phyloP scores from a whole-genome alignment of 2,888 invertebrate genomes.

The Phrixothrix hirtus region DNA sequence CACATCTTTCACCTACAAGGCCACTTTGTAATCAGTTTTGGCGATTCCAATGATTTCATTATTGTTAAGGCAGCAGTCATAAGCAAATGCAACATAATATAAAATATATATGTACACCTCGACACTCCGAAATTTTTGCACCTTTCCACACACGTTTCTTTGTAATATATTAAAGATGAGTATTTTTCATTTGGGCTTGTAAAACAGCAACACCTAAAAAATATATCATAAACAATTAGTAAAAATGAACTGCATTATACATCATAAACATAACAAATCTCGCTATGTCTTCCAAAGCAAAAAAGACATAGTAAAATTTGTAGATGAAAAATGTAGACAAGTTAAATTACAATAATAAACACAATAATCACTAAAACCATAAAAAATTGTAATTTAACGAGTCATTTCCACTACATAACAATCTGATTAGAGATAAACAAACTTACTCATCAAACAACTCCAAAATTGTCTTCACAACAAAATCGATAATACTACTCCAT shows the following conservation, averaged over 20 bases:
- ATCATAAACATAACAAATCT: too few species aligned
- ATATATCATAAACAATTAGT: slow-evolving; percentile 7
- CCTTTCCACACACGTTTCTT: background rate
- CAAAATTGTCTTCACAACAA: slow-evolving; percentile 26
- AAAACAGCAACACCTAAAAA: slow-evolving; percentile 27
- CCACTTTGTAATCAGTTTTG: too few species aligned
- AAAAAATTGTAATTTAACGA: background rate
- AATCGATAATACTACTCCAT: slow-evolving; percentile 19
- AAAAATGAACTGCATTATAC: background rate
- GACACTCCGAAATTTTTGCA: background rate
- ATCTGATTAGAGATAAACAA: slow-evolving; percentile 25
- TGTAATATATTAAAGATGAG: slow-evolving; percentile 17
- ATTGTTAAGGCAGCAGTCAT: too few species aligned
- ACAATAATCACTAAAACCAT: background rate
- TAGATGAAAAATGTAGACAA: background rate
- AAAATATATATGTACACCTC: background rate
- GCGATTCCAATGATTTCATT: too few species aligned
- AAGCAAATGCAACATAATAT: background rate
- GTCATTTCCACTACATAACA: slow-evolving; percentile 6
- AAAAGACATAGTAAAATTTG: background rate
- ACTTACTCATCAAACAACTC: slow-evolving; percentile 31
- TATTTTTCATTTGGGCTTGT: slow-evolving; percentile 26
- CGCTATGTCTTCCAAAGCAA: background rate
- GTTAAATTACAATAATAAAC: background rate
- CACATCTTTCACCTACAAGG: too few species aligned